phyloP scores from a whole-genome alignment of 92 coral and sea anemone genomes.

The Meandrina meandrites region DNA sequence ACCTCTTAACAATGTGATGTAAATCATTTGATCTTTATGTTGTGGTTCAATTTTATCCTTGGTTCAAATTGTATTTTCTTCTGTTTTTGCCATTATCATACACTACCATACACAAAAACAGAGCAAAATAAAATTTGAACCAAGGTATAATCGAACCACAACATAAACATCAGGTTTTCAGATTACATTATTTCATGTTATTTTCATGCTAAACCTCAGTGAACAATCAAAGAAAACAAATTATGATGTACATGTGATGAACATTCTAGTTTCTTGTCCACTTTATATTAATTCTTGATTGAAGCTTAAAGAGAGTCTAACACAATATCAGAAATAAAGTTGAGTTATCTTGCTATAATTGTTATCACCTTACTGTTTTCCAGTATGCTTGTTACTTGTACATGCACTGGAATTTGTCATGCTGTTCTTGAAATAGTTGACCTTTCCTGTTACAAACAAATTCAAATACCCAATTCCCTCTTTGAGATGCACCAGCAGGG shows the following conservation, averaged over 20 bases:
- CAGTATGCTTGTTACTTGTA: constrained; percentile 1
- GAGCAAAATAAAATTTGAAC: no score
- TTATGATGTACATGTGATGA: constrained; percentile 15
- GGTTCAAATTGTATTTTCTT: no score
- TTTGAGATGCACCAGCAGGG: no score
- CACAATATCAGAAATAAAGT: constrained; percentile 26
- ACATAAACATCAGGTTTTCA: constrained; percentile 17
- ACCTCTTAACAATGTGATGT: constrained; percentile 17
- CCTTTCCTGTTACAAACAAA: constrained; percentile 16
- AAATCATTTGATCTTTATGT: no score
- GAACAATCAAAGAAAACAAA: constrained; percentile 14
- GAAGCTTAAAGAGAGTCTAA: background rate
- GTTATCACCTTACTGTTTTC: constrained; percentile 7
- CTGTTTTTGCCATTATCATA: no score
- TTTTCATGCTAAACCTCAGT: constrained; percentile 14
- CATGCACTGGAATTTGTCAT: background rate
- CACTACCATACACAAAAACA: no score
- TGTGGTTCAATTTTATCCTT: no score
- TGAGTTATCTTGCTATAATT: constrained; percentile 17
- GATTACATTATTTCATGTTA: constrained; percentile 11
- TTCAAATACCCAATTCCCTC: constrained; percentile 4
- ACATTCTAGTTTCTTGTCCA: constrained; percentile 20
- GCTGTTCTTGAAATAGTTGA: constrained; percentile 21
- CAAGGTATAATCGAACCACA: no score
- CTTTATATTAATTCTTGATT: constrained; percentile 20